Evolutionary conservation across 2,888 invertebrate genomes (phyloP), one percentile per base, ranked within the genome.

Genomic region (Napeogenes inachia): DNA sequence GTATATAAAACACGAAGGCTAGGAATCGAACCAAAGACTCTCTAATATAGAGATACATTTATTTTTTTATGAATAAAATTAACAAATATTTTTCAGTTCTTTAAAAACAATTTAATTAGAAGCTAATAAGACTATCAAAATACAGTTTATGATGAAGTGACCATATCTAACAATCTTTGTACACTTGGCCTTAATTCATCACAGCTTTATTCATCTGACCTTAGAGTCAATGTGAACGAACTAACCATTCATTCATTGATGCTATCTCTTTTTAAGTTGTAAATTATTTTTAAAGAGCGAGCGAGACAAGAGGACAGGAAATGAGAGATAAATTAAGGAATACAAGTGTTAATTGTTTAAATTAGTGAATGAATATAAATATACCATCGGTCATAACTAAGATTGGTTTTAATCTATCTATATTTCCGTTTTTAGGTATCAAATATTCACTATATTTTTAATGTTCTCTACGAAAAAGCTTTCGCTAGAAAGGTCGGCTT

Each of bases 201-300:
- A 71, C 75, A 74, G 76, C 83, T 82, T 85, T 81, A 84, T 82
- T 79, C 82, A 84, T 80, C 82, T 81, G 87, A 88, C 88, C 88
- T 82, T 76, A 74, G 73, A 77, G 85, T 81, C 85, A 84, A 77
- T 75, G 75, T 78, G 75, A 75, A 71, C 71, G 69, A 69, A 72
- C 71, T 84, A 84, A 87, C 86, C 87, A 87, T 83, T 74, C 73
- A 70, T 65, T 63, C 73, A 70, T 65, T 63, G n/a, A 57, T 42
- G 56, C 69, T 63, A 45, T 79, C 81, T 73, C 75, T 64, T 45
- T 80, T 75, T 62, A 33, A 54, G 73, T 8, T 54, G 12, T n/a
- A 38, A 13, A 46, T 55, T 45, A 53, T 46, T 30, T 45, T 5
- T 8, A 8, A 45, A 21, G 71, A 64, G 69, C 50, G 68, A 79